These are phyloP conservation scores for Hemithea aestivaria DNA, from an alignment of 2,888 invertebrate genomes.

Conservation along the genomic window DNA sequence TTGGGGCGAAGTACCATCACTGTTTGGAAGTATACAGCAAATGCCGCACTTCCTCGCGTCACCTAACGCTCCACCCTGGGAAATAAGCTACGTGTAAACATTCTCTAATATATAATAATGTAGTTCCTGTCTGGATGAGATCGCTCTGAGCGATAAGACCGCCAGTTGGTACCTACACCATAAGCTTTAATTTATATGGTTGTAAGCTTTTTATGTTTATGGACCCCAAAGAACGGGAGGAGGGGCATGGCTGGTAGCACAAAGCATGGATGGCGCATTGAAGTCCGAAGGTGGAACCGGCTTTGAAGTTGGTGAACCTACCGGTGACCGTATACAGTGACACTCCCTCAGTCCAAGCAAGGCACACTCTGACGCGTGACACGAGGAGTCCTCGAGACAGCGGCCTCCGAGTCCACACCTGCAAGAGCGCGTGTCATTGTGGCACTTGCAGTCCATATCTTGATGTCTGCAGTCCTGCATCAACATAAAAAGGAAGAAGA, in stretches of 20 bases:
- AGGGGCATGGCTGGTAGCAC: no score
- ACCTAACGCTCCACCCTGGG: constrained; percentile 44
- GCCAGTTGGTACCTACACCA: no score
- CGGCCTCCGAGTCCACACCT: constrained; percentile 67
- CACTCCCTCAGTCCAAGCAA: constrained; percentile 65
- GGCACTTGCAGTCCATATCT: constrained; percentile 57
- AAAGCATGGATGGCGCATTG: no score
- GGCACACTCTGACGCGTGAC: constrained; percentile 73
- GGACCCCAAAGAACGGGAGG: no score
- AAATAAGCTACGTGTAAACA: background rate
- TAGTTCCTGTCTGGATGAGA: no score
- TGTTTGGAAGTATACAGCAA: constrained; percentile 50
- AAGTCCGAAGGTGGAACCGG: no score
- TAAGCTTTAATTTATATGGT: no score
- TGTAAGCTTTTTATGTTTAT: no score
- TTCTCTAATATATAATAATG: no score
- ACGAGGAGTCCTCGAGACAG: constrained; percentile 56
- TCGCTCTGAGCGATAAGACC: no score
- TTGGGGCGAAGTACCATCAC: background rate
- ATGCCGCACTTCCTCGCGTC: constrained; percentile 46
- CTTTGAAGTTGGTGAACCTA: constrained; percentile 2
- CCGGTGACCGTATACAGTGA: constrained; percentile 40
- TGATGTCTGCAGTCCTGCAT: constrained; percentile 59
- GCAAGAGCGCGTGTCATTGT: constrained; percentile 36
- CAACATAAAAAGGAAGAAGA: background rate